These are phyloP conservation scores for Drosophila watanabei DNA, from an alignment of 1,140 invertebrate species.

Conservation along the genomic window DNA sequence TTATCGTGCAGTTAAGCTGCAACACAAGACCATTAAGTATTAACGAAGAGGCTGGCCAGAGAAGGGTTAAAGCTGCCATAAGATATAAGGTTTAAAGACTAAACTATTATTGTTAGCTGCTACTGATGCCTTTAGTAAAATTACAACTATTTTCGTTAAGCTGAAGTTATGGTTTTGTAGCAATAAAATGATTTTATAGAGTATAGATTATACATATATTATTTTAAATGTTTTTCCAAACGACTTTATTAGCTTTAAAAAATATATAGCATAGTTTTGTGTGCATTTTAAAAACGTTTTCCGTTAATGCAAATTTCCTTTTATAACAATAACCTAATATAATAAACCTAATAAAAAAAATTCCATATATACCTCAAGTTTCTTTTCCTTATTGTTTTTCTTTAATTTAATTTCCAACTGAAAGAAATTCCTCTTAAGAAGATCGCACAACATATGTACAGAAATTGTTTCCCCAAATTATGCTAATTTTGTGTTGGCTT, in stretches of 20 bases:
- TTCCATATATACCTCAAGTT: background rate
- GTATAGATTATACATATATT: too few relatives aligned
- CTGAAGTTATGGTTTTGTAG: too few relatives aligned
- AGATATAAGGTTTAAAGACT: background rate
- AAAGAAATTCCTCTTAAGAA: background rate
- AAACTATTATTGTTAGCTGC: background rate
- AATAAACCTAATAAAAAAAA: too few relatives aligned
- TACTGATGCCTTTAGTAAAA: background rate
- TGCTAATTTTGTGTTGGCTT: conserved; percentile 21
- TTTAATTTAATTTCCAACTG: background rate
- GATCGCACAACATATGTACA: background rate
- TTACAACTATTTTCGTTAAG: background rate
- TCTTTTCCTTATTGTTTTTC: background rate
- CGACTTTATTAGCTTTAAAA: too few relatives aligned
- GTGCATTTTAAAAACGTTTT: background rate
- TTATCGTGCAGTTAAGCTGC: conserved; percentile 30
- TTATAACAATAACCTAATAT: background rate
- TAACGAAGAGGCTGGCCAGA: background rate
- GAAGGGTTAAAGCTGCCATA: conserved; percentile 1
- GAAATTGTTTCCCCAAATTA: conserved; percentile 18
- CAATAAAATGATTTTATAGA: too few relatives aligned
- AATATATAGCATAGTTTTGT: background rate
- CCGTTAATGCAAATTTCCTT: background rate
- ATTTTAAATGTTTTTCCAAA: background rate
- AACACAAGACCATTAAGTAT: conserved; percentile 31